Percentiles rank a stretch among this genome's conserved stretches.
Evolutionary conservation across 2,797 vertebrate genomes (phyloP).

Genomic region (Yasuhikotakia modesta): DNA sequence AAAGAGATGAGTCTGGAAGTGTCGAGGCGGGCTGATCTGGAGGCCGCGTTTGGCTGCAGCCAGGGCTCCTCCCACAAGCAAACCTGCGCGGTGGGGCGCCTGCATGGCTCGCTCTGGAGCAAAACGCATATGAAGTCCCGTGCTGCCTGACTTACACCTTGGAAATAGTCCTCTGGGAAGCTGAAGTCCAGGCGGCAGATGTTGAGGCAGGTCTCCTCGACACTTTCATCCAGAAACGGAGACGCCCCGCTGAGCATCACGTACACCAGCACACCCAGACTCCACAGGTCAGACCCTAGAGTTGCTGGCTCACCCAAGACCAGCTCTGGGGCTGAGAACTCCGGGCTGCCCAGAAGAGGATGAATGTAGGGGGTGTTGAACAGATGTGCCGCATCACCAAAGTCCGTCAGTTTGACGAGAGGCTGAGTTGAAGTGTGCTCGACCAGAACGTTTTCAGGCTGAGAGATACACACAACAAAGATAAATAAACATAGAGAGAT

Average conservation of each 20-base stretch:
- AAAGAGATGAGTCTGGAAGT: conserved; percentile 93
- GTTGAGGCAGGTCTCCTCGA: conserved; percentile 97
- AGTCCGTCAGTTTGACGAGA: conserved; percentile 88
- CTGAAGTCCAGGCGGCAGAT: conserved; percentile 98
- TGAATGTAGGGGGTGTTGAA: conserved; percentile 87
- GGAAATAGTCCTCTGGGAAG: conserved; percentile 96
- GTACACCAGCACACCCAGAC: conserved; percentile 93
- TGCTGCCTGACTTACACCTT: conserved; percentile 89
- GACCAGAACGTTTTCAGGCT: conserved; percentile 97
- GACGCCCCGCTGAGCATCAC: conserved; percentile 97
- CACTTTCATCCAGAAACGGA: conserved; percentile 96
- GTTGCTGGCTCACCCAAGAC: conserved; percentile 92
- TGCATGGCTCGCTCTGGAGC: conserved; percentile 84
- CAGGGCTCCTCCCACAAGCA: conserved; percentile 89
- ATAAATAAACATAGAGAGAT: neutral
- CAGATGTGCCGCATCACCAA: conserved; percentile 92
- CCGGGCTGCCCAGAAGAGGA: conserved; percentile 92
- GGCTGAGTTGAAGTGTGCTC: conserved; percentile 85
- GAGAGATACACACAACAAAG: conserved; percentile 6
- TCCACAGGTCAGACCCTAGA: conserved; percentile 93
- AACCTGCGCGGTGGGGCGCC: conserved; percentile 84
- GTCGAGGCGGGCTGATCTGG: conserved; percentile 81
- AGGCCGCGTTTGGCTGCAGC: conserved; percentile 79
- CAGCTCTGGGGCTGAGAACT: conserved; percentile 95
- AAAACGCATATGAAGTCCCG: conserved; percentile 90